Evolutionary conservation across 2,113 vertebrate species (phyloP), one percentile per base, ranked within the genome.

Genomic region (Eulacestoma nigropectus): DNA sequence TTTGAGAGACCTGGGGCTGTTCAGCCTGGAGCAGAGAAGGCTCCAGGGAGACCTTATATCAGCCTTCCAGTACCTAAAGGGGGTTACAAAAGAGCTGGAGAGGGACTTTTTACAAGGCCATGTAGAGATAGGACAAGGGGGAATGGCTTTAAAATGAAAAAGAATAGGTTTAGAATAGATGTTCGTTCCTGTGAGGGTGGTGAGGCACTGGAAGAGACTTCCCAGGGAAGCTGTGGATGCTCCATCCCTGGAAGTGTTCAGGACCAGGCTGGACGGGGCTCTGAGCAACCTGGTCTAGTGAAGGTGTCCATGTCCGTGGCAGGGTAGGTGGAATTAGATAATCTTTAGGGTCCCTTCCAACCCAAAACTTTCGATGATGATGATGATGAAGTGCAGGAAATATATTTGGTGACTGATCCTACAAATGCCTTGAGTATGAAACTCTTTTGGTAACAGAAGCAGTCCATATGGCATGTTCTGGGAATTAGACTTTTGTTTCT

Each of bases 401-500:
- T 81, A 44, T n/a, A 80, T 85, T 76, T 88, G 39, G 16, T 80
- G 63, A 52, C 41, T 90, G 30, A 44, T 91, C 41, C 72, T 84
- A 70, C 60, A 90, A 86, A 87, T 90, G 47, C 77, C 60, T 85
- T 60, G 27, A 70, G 50, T 39, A n/a, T 63, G 67, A 62, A 90
- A 70, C 47, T 80, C 69, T 53, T 78, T n/a, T 41, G 35, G 37
- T 92, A 87, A 39, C 82, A 96, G 93, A 90, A 94, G 44, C 2
- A 13, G n/a, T 72, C 83, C 85, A 81, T 95, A 90, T 93, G 91
- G 87, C 11, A 2, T 81, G 56, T 72, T 92, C 41, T 55, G 52
- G 56, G 79, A 96, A 88, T 83, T 94, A 63, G 72, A 63, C 29
- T 91, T 93, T 87, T 77, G 78, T 90, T 95, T 91, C 72, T 95